phyloP scores from a whole-genome alignment of 2,113 vertebrate species.

The Poecilia latipinna region DNA sequence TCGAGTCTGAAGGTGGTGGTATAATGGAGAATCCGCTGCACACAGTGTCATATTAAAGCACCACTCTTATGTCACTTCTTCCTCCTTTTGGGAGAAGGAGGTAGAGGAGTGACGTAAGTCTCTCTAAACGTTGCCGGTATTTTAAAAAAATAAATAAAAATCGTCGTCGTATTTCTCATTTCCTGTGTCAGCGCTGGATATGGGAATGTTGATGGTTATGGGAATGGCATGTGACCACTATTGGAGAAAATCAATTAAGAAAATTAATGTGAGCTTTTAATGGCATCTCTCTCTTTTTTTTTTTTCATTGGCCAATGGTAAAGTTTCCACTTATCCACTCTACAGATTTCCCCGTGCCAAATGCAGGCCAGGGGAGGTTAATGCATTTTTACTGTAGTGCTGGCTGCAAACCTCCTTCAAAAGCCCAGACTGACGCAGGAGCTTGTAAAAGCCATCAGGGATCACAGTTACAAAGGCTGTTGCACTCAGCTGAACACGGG shows the following conservation, averaged over 20 bases:
- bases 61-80: constrained; percentile 42
- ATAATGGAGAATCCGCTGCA: constrained; percentile 59
- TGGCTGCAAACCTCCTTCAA: constrained; percentile 65
- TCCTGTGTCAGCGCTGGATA: constrained; percentile 69
- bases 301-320: constrained; percentile 55
- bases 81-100: constrained; percentile 47
- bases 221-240: constrained; percentile 73
- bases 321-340: constrained; percentile 70
- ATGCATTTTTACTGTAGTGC: constrained; percentile 89
- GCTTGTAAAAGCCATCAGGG: constrained; percentile 60
- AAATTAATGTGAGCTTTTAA: constrained; percentile 87
- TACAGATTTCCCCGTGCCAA: constrained; percentile 65
- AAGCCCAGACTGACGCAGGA: constrained; percentile 63
- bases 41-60: constrained; percentile 62
- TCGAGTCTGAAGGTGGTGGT: constrained; percentile 35
- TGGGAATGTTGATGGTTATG: constrained; percentile 71
- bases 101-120: constrained; percentile 6
- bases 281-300: constrained; percentile 51
- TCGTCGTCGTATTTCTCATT: constrained; percentile 79
- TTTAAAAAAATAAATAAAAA: constrained; percentile 46
- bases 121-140: constrained; percentile 53
- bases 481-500: constrained; percentile 27
- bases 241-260: constrained; percentile 87
- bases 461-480: constrained; percentile 55
- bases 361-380: constrained; percentile 86